phyloP scores from a whole-genome alignment of 1,140 invertebrate species.

The Spodoptera frugiperda region DNA sequence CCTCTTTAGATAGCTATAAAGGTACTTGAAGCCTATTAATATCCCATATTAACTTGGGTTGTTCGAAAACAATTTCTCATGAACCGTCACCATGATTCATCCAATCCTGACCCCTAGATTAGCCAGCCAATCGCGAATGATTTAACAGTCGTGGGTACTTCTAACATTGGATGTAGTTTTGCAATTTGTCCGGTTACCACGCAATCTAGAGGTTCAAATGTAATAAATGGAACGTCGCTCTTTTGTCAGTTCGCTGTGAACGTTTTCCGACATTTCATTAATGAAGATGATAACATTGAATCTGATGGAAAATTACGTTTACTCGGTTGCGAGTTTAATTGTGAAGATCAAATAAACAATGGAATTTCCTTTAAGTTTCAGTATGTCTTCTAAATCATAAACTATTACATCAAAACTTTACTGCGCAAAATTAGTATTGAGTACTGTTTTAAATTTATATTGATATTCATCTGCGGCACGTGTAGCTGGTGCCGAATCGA shows the following conservation, averaged over 20 bases:
- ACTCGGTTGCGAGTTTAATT: not conserved
- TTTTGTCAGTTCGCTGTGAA: not conserved
- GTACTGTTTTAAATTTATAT: not conserved
- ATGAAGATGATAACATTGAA: not conserved
- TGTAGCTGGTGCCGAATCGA: not conserved
- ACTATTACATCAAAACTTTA: not conserved
- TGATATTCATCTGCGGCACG: not conserved
- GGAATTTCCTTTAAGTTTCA: not conserved
- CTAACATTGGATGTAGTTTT: slow-evolving; percentile 16
- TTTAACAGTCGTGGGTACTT: slow-evolving; percentile 37
- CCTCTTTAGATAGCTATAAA: slow-evolving; percentile 17
- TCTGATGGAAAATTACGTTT: not conserved
- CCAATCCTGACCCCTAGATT: slow-evolving; percentile 57
- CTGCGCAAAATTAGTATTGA: not conserved
- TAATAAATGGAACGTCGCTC: slow-evolving; percentile 16
- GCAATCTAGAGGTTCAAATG: slow-evolving; percentile 24
- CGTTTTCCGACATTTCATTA: not conserved
- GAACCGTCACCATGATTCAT: slow-evolving; percentile 53
- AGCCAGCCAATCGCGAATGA: slow-evolving; percentile 53
- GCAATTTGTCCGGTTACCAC: slow-evolving; percentile 35
- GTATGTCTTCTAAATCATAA: not conserved
- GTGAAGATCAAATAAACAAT: not conserved
- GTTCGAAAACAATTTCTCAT: slow-evolving; percentile 43
- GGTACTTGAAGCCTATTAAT: not conserved
- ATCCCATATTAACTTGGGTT: slow-evolving; percentile 15